These are phyloP conservation scores for Euplexia lucipara DNA, from an alignment of 2,888 invertebrate genomes.

Conservation along the genomic window DNA sequence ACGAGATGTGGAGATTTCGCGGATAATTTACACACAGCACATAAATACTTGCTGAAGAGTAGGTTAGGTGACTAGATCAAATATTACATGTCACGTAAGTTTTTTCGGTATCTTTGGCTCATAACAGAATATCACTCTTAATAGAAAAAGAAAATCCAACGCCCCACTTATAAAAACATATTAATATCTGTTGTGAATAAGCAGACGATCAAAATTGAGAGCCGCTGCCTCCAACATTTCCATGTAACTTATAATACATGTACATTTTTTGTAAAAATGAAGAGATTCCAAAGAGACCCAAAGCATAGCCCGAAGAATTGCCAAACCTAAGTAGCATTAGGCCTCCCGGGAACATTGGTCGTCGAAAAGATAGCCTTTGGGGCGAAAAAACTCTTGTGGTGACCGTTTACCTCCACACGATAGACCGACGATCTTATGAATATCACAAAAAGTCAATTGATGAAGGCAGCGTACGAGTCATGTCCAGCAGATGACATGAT, in stretches of 20 bases:
- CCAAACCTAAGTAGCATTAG: too few species aligned
- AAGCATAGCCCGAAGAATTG: too few species aligned
- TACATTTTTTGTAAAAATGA: too few species aligned
- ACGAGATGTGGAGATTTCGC: conserved; percentile 18
- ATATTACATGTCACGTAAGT: background rate
- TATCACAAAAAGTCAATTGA: too few species aligned
- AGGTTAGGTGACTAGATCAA: background rate
- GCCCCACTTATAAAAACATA: conserved; percentile 12
- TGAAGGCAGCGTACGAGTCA: too few species aligned
- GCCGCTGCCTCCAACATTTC: conserved; percentile 14
- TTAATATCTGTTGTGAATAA: conserved; percentile 44
- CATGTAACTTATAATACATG: conserved; percentile 32
- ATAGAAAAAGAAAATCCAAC: background rate
- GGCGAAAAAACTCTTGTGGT: too few species aligned
- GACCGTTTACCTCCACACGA: too few species aligned
- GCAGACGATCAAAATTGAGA: conserved; percentile 37
- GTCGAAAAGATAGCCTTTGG: too few species aligned
- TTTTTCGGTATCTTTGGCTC: background rate
- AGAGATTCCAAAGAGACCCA: too few species aligned
- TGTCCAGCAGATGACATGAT: too few species aligned
- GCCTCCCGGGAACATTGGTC: too few species aligned
- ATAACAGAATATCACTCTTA: background rate
- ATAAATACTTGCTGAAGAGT: background rate
- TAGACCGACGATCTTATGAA: too few species aligned
- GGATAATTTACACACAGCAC: background rate